Evolutionary conservation across 35 echinoderm and acorn worm species (phyloP).

Genomic region (Antedon bifida): DNA sequence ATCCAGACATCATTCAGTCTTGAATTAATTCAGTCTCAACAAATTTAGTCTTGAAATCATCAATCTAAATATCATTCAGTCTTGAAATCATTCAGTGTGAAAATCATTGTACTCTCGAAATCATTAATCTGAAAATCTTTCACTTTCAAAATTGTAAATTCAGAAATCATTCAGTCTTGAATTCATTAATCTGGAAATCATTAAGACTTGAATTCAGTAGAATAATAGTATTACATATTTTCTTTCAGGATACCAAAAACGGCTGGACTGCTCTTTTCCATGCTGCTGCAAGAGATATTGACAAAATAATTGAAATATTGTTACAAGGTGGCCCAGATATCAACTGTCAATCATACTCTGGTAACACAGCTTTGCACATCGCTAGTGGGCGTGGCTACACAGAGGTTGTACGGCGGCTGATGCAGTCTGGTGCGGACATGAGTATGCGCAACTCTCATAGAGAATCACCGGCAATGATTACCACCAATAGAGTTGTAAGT

Average conservation of each 20-base stretch:
- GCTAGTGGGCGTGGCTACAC: constrained; percentile 82
- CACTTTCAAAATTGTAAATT: too few relatives aligned
- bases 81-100: too few relatives aligned
- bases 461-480: constrained; percentile 64
- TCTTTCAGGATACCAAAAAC: constrained; percentile 67
- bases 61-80: too few relatives aligned
- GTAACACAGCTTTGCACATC: constrained; percentile 89
- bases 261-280: constrained; percentile 90
- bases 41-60: too few relatives aligned
- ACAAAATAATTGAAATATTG: constrained; percentile 47
- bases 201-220: too few relatives aligned
- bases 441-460: constrained; percentile 89
- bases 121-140: too few relatives aligned
- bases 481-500: constrained; percentile 57
- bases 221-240: background rate
- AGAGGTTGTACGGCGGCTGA: constrained; percentile 55
- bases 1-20: too few relatives aligned
- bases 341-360: constrained; percentile 90
- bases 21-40: too few relatives aligned
- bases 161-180: too few relatives aligned
- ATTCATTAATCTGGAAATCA: too few relatives aligned
- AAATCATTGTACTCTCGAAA: too few relatives aligned
- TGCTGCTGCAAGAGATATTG: constrained; percentile 61
- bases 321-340: constrained; percentile 54
- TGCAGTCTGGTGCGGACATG: constrained; percentile 87